Evolutionary conservation across 30 jellyfish, hydroid and myxozoan species (phyloP).

Genomic region (Aurelia coerulea): DNA sequence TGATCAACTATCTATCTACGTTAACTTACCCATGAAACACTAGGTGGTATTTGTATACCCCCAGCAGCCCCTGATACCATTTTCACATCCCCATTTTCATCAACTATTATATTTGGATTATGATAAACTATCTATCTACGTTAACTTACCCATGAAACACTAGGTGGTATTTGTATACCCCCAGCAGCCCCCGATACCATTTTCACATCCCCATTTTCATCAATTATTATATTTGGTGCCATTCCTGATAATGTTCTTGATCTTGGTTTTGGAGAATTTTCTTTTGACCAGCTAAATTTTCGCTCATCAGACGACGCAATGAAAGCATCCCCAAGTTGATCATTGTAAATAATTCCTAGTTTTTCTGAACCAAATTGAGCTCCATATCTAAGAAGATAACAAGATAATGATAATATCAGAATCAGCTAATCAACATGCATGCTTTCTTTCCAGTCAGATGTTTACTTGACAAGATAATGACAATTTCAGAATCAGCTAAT

Average conservation of each 20-base stretch:
- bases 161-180: conserved; percentile 59
- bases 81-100: too few species aligned
- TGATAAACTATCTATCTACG: neutral
- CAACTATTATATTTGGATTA: too few species aligned
- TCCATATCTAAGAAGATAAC: conserved; percentile 55
- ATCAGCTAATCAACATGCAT: neutral
- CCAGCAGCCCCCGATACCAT: conserved; percentile 80
- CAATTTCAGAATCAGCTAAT: neutral
- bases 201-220: conserved; percentile 52
- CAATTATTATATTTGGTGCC: conserved; percentile 58
- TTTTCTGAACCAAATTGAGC: conserved; percentile 53
- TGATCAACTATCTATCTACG: too few species aligned
- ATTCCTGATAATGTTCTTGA: conserved; percentile 60
- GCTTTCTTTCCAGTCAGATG: too few species aligned
- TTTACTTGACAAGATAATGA: too few species aligned
- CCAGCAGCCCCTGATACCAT: too few species aligned
- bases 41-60: too few species aligned
- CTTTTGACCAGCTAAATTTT: conserved; percentile 39
- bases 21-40: too few species aligned
- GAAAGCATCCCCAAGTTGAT: conserved; percentile 61
- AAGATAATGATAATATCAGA: neutral
- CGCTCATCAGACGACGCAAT: conserved; percentile 46
- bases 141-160: conserved; percentile 76
- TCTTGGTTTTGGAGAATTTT: conserved; percentile 65
- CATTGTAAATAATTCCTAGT: conserved; percentile 67